Evolutionary conservation across 2,113 vertebrate genomes (phyloP), one percentile per base, ranked within the genome.

Genomic region (Xyliphius kryptos): DNA sequence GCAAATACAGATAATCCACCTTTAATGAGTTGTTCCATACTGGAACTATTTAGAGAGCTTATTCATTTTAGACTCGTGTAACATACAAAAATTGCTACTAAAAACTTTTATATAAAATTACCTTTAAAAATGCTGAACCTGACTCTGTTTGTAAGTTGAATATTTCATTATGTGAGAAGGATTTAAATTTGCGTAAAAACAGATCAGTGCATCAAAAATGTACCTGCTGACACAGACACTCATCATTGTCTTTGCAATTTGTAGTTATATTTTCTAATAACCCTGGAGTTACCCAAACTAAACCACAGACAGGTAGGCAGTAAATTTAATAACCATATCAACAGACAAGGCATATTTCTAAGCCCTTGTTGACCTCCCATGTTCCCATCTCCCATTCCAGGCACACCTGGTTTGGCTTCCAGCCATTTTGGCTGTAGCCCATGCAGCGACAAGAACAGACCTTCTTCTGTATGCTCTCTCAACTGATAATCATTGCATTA

Each of bases 401-500:
- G 70, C 83, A 82, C 85, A 88, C 86, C 85, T 88, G 86, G 74
- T 83, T 61, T 9, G 68, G 62, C 72, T 70, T 72, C 67, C 73
- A 66, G 65, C 79, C 72, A 57, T 68, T 63, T 26, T 63, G 63
- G 57, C 79, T 62, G 52, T 38, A 32, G 60, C 49, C 66, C 20
- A n/a, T 75, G 76, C 66, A 60, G 66, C 69, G 62, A 59, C 40
- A 66, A 66, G 79, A 83, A 85, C 84, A 86, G 82, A 81, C 79
- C 46, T 77, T 61, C 74, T 65, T 60, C 79, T 85, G 79, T 85
- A 80, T 83, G 78, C 75, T 73, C 73, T 57, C 6, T 37, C 44
- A 22, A 17, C 57, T 75, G 80, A 83, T 84, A 86, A 83, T 86
- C 80, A 83, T 84, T 82, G 74, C 85, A 84, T 86, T 81, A 79